These are phyloP conservation scores for Calliphora vicina DNA, from an alignment of 1,140 invertebrate genomes.

Conservation along the genomic window DNA sequence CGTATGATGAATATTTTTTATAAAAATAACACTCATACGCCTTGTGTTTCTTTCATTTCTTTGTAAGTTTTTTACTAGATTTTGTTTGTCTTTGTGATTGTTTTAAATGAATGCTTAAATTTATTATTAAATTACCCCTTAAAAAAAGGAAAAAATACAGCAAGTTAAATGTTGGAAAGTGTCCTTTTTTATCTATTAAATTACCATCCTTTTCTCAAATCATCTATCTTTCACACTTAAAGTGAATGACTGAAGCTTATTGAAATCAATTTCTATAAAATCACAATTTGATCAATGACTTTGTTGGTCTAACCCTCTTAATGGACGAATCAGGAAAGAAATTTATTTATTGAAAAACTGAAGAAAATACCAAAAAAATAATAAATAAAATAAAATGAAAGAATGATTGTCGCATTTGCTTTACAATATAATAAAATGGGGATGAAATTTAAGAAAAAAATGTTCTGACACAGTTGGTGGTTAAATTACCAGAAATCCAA, in stretches of 20 bases:
- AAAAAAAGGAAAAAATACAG: too few species aligned
- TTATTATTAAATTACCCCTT: too few species aligned
- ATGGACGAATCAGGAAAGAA: background rate
- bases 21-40: too few species aligned
- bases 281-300: background rate
- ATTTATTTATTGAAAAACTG: background rate
- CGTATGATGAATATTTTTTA: too few species aligned
- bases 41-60: too few species aligned
- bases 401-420: background rate
- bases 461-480: background rate
- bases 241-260: background rate
- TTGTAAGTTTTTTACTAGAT: too few species aligned
- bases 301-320: background rate
- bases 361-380: background rate
- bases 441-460: background rate
- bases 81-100: too few species aligned
- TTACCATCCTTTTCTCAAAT: background rate
- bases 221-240: background rate
- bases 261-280: background rate
- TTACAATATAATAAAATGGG: too few species aligned
- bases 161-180: background rate
- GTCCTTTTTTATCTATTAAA: background rate
- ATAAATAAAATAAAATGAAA: background rate
- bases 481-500: background rate
- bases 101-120: too few species aligned